Evolutionary conservation across 2,113 vertebrate species (phyloP), one percentile per base, ranked within the genome.

Genomic region (Octodon degus): DNA sequence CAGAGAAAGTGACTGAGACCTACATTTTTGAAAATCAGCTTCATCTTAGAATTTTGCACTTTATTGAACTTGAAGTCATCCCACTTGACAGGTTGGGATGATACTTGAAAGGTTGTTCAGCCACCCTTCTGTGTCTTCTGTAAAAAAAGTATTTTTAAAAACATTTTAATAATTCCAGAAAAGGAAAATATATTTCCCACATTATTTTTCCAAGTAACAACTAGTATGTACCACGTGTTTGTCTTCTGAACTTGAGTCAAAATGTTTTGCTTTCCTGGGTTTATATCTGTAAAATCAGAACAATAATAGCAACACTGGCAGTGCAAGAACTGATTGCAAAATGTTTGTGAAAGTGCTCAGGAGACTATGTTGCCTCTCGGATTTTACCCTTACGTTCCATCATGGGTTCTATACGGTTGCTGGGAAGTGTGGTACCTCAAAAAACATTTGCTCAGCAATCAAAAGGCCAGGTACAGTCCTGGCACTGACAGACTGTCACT

Each of bases 151-250:
- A 79, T 10, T 91, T 62, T 50, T 27, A 7, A 92, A 62, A 27
- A 63, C 37, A 37, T 90, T 43, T 85, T 37, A 94, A 96, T 55
- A 93, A 92, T 90, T 60, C 55, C 47, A 76, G 40, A 7, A 74
- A 93, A 4, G 63, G 37, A 76, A 86, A 58, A 86, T 37, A 24
- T 72, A 32, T 95, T 96, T 87, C 85, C 47, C 82, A 82, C 8
- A 17, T 79, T 77, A 86, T 2, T 37, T 37, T 96, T 88, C 43
- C 70, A 47, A 55, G 20, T n/a, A 90, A 40, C 40, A 82, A 90
- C 74, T 74, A 6, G 8, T 68, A 24, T 9, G 4, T 1, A 87
- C 53, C 43, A 58, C 25, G 34, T n/a, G 55, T 90, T 84, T 92
- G 25, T 14, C 30, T 11, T 95, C 85, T 72, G 79, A 79, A 34